Base-by-base conservation (phyloP, 2,113 vertebrate species). In the Aspidoscelis tigris region DNA sequence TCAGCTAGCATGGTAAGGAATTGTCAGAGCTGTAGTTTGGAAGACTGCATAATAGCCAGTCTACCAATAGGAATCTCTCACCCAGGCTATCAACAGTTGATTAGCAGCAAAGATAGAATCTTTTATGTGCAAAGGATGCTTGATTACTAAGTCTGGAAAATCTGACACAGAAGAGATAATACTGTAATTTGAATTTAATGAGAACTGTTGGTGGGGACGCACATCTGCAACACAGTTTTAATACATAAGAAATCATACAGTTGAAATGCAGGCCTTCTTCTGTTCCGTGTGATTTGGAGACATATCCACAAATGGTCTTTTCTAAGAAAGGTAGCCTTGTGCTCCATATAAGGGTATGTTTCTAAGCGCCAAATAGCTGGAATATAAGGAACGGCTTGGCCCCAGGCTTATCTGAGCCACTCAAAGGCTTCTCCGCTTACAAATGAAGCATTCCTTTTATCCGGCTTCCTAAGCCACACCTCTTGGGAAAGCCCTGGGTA, bases 401-500 rank as follows among this genome's bases (percentile, higher is more conserved):
- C 22, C 39, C 55, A 47, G 18, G n/a, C 10, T 55, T 55, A 26
- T 47, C 11, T 33, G 55, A 75, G 16, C 41, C 18, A 22, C 8
- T 43, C 22, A 3, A n/a, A 24, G 14, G 22, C 55, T 39, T 64
- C 14, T 61, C 80, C 8, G 11, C 22, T 61, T 61, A n/a, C 70
- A 24, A 64, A 43, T 5, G 16, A 16, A 75, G 43, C 53, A 7
- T 6, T 26, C n/a, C 16, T 33, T 55, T 47, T 33, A 39, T 11
- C 22, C 33, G 11, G 21, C 39, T 72, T 39, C 11, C 14, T 76
- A 76, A 75, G 58, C 58, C 72, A 24, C 73, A 16, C 44, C 64
- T 83, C 64, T 73, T 55, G 82, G 73, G 82, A 76, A 83, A 76
- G 73, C 82, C 82, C 61, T 68, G 82, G 82, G 61, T 53, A 39